phyloP scores from a whole-genome alignment of 2,888 invertebrate species.

The Neria commutata region DNA sequence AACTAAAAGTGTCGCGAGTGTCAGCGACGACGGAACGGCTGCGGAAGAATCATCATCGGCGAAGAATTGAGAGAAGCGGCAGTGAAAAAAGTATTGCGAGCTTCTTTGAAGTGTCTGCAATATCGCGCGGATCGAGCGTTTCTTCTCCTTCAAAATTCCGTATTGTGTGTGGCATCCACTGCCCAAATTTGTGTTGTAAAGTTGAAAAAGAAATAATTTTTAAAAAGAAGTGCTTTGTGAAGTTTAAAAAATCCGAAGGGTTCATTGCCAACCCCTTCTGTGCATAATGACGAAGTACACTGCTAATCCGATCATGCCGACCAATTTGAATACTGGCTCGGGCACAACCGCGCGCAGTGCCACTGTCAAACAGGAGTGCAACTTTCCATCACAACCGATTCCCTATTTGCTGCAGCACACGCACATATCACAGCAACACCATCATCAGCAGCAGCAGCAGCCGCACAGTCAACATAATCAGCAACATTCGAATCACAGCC shows the following conservation, averaged over 20 bases:
- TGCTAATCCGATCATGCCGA: conserved; percentile 31
- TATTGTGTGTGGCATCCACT: background rate
- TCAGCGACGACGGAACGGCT: conserved; percentile 41
- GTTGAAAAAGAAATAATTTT: background rate
- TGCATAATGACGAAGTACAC: conserved; percentile 45
- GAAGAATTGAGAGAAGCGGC: no score
- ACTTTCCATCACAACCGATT: conserved; percentile 14
- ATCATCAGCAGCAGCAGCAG: conserved; percentile 24
- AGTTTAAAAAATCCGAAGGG: no score
- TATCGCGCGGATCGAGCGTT: no score
- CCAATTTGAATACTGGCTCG: background rate
- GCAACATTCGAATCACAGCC: conserved; percentile 11
- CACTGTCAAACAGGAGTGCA: conserved; percentile 45
- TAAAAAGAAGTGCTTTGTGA: background rate
- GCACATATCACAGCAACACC: conserved; percentile 18
- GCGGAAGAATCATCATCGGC: conserved; percentile 3
- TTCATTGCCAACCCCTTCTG: no score
- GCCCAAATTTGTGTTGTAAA: background rate
- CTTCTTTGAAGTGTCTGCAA: no score
- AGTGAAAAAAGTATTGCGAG: no score
- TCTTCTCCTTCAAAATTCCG: background rate
- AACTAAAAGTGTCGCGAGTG: conserved; percentile 54
- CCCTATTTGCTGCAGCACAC: conserved; percentile 32
- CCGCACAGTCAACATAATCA: conserved; percentile 15
- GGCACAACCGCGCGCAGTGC: conserved; percentile 9